Conservation (phyloP, 2,797 vertebrate genomes). For the Channallabes apus region DNA sequence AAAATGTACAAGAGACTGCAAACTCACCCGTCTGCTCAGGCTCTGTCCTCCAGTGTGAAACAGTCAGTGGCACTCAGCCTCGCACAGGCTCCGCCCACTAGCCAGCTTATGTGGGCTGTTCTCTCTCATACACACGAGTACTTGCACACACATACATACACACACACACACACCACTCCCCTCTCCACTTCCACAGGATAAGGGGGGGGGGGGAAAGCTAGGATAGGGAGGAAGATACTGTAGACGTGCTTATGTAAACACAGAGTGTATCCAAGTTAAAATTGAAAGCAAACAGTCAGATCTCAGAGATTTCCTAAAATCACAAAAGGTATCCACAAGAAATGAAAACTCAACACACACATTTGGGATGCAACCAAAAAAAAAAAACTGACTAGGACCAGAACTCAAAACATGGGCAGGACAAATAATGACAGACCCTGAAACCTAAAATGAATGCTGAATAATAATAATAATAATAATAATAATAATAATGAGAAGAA, state of each 20-base stretch:
- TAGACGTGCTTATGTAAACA: background rate
- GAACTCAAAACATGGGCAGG: background rate
- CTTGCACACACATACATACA: constrained; percentile 47
- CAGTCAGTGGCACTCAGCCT: constrained; percentile 68
- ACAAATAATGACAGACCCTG: background rate
- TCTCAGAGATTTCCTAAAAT: background rate
- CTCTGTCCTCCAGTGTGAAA: constrained; percentile 70
- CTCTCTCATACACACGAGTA: constrained; percentile 38
- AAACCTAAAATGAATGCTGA: background rate
- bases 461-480: background rate
- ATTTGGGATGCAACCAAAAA: background rate
- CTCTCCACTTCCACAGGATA: constrained; percentile 35
- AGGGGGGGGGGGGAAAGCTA: background rate
- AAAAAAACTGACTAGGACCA: background rate
- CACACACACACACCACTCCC: constrained; percentile 54
- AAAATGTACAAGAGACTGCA: constrained; percentile 37
- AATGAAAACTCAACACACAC: background rate
- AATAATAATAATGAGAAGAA: too few relatives aligned
- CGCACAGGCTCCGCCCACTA: constrained; percentile 61
- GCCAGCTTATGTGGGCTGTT: constrained; percentile 68
- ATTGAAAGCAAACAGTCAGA: background rate
- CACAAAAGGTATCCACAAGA: background rate
- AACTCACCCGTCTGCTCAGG: constrained; percentile 63
- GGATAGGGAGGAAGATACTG: background rate
- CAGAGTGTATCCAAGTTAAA: background rate